Conservation (phyloP, 2,888 invertebrate species). For the Agrilus mali region DNA sequence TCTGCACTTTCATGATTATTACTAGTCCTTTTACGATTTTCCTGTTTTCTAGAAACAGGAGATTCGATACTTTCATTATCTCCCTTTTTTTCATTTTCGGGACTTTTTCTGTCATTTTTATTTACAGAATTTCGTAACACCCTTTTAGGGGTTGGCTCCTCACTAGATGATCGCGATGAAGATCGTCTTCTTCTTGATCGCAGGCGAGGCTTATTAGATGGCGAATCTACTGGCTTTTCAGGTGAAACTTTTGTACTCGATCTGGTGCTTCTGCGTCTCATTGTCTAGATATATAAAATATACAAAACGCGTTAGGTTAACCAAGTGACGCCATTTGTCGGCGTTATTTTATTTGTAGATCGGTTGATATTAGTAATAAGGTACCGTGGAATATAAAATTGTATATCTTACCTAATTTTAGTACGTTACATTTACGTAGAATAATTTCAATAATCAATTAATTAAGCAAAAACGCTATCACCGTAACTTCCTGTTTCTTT, state of each 20-base stretch:
- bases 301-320: background rate
- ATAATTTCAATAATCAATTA: no score
- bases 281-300: slow-evolving; percentile 24
- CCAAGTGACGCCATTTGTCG: background rate
- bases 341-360: background rate
- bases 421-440: no score
- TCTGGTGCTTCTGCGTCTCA: slow-evolving; percentile 65
- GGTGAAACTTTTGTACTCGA: slow-evolving; percentile 55
- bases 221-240: slow-evolving; percentile 40
- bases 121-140: slow-evolving; percentile 5
- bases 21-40: slow-evolving; percentile 37
- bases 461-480: no score
- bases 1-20: slow-evolving; percentile 42
- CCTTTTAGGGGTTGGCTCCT: slow-evolving; percentile 15
- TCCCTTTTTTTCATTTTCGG: slow-evolving; percentile 7
- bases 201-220: slow-evolving; percentile 31
- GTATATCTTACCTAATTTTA: background rate
- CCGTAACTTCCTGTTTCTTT: no score
- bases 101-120: no score
- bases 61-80: slow-evolving; percentile 7
- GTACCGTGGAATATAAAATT: background rate
- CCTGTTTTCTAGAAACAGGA: slow-evolving; percentile 32
- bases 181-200: slow-evolving; percentile 35
- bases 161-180: slow-evolving; percentile 28
- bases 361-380: background rate